Conservation (phyloP, 2,797 vertebrate species). For the Anguilla obscura region DNA sequence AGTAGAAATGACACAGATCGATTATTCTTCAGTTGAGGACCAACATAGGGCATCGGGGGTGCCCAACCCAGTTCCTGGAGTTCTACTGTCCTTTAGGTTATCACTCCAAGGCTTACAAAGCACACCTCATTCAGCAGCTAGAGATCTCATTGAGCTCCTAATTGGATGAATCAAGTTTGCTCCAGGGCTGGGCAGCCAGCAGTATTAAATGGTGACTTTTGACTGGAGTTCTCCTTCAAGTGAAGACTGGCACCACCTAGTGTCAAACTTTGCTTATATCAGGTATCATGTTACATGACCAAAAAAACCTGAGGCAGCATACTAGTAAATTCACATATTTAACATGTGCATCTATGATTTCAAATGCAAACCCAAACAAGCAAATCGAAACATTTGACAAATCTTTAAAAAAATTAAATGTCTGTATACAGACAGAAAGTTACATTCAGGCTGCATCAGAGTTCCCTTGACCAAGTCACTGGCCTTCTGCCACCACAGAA, state of each 20-base stretch:
- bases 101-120: too few relatives aligned
- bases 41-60: not conserved
- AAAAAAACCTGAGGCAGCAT: not conserved
- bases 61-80: too few relatives aligned
- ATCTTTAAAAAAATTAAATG: not conserved
- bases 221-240: not conserved
- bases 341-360: not conserved
- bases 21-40: too few relatives aligned
- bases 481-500: not conserved
- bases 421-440: not conserved
- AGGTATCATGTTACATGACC: not conserved
- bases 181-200: too few relatives aligned
- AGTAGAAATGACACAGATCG: too few relatives aligned
- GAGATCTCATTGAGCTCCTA: too few relatives aligned
- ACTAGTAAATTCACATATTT: not conserved
- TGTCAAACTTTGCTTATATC: not conserved
- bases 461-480: not conserved
- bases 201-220: not conserved
- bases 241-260: constrained; percentile 19
- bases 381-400: not conserved
- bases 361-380: not conserved
- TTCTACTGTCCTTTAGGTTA: too few relatives aligned
- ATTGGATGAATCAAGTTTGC: too few relatives aligned
- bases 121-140: too few relatives aligned
- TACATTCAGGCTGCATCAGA: not conserved